phyloP scores from a whole-genome alignment of 2,888 invertebrate species.

The Bembecia ichneumoniformis region DNA sequence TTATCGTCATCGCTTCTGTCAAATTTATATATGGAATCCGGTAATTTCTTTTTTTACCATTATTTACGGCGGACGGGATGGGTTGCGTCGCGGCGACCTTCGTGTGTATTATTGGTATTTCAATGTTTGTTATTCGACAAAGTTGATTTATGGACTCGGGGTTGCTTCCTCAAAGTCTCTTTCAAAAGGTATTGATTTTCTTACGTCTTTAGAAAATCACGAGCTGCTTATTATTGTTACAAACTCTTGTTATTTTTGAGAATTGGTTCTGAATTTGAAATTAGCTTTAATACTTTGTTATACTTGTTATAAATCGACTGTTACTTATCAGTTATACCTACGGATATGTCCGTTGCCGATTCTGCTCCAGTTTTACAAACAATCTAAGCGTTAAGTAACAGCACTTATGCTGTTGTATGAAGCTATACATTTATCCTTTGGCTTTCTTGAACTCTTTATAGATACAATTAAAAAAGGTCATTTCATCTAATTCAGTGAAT shows the following conservation, averaged over 20 bases:
- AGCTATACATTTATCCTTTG: too few species aligned
- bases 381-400: too few species aligned
- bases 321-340: too few species aligned
- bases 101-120: slow-evolving; percentile 60
- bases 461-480: too few species aligned
- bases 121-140: slow-evolving; percentile 46
- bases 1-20: slow-evolving; percentile 66
- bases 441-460: too few species aligned
- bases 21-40: slow-evolving; percentile 61
- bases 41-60: slow-evolving; percentile 55
- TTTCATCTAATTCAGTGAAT: too few species aligned
- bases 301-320: too few species aligned
- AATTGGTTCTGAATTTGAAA: too few species aligned
- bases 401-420: too few species aligned
- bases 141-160: slow-evolving; percentile 60
- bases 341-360: too few species aligned
- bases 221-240: slow-evolving; percentile 30
- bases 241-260: slow-evolving; percentile 8
- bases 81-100: slow-evolving; percentile 32
- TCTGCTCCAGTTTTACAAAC: too few species aligned
- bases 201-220: slow-evolving; percentile 23
- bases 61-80: slow-evolving; percentile 50
- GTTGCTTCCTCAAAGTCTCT: slow-evolving; percentile 56
- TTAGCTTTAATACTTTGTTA: too few species aligned
- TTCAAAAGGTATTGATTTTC: slow-evolving; percentile 58